phyloP scores from a whole-genome alignment of 1,140 invertebrate species.

The Archivesica marissinica region DNA sequence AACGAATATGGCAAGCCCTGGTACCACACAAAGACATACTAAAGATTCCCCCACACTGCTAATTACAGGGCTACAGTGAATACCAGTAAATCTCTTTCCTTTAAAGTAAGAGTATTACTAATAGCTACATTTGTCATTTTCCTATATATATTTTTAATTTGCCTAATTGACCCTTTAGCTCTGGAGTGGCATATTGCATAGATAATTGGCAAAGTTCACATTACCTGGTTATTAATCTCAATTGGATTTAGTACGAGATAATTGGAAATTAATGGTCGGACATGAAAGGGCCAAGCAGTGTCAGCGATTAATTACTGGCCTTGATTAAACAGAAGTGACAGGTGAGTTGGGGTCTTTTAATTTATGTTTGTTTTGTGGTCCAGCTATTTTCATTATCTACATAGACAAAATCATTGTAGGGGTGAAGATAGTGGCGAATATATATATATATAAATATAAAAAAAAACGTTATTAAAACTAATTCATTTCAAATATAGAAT shows the following conservation, averaged over 20 bases:
- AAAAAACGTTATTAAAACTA: too few species aligned
- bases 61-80: too few species aligned
- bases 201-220: slow-evolving; percentile 33
- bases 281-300: slow-evolving; percentile 5
- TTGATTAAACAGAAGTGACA: slow-evolving; percentile 20
- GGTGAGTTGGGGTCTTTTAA: neutral
- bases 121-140: too few species aligned
- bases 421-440: neutral
- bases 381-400: neutral
- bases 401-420: neutral
- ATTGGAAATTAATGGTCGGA: slow-evolving; percentile 34
- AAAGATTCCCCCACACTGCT: too few species aligned
- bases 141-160: neutral
- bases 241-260: slow-evolving; percentile 1
- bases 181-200: neutral
- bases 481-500: too few species aligned
- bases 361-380: neutral
- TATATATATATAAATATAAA: too few species aligned
- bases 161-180: slow-evolving; percentile 8
- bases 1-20: too few species aligned
- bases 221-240: slow-evolving; percentile 23
- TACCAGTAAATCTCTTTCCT: too few species aligned
- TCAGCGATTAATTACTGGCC: slow-evolving; percentile 27
- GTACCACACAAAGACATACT: too few species aligned
- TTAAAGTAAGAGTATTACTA: too few species aligned